Percentiles rank a stretch among this genome's conserved stretches.
Conservation (phyloP, 2,797 vertebrate species). For the Tympanoctomys barrerae region DNA sequence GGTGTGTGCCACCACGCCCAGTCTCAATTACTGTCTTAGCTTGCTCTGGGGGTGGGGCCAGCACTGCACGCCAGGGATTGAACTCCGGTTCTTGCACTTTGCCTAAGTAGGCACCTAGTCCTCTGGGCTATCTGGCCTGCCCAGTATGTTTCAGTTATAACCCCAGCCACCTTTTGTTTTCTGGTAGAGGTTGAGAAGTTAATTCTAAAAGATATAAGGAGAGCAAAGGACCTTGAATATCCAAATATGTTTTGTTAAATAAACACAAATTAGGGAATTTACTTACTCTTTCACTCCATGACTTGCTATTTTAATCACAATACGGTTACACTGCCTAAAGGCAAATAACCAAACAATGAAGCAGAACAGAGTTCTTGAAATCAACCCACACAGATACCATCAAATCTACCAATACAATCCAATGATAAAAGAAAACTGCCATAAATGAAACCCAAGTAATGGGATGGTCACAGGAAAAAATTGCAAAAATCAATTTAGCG, state of each 20-base stretch:
- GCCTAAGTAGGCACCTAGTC: no score
- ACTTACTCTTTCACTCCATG: neutral
- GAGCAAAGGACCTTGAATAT: neutral
- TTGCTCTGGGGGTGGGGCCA: no score
- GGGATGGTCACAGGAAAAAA: neutral
- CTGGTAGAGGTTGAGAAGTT: neutral
- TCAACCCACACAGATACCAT: neutral
- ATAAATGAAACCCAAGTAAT: neutral
- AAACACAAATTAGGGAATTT: neutral
- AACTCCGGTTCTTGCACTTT: no score
- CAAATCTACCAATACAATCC: conserved; percentile 24
- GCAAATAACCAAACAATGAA: neutral
- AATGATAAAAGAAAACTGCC: neutral
- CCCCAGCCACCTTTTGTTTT: neutral
- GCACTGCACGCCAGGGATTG: no score
- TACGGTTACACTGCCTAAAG: neutral
- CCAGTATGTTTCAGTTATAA: neutral
- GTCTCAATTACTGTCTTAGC: no score
- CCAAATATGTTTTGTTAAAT: neutral
- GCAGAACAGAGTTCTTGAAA: neutral
- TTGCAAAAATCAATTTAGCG: neutral
- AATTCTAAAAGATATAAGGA: conserved; percentile 18
- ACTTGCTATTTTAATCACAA: neutral
- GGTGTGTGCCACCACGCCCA: no score
- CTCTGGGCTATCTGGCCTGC: no score